Evolutionary conservation across 1,140 invertebrate species (phyloP).

Genomic region (Proctacanthus coquilletti): DNA sequence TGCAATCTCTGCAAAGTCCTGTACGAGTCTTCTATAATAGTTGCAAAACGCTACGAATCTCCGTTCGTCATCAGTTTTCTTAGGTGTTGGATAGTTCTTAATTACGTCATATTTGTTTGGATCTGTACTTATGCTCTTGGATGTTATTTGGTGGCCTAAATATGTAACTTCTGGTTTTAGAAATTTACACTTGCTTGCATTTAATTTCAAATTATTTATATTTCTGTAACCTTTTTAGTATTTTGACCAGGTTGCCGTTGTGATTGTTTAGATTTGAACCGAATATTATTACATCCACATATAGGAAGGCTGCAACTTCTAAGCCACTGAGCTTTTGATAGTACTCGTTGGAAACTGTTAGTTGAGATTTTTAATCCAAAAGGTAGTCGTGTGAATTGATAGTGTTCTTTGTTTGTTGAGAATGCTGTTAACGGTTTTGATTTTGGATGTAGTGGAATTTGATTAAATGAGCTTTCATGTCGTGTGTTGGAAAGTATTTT

Average conservation of each 20-base stretch:
- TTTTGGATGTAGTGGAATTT: slow-evolving; percentile 23
- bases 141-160: slow-evolving; percentile 16
- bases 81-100: slow-evolving; percentile 10
- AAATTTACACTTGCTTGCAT: slow-evolving; percentile 16
- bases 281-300: too few relatives aligned
- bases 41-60: too few relatives aligned
- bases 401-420: slow-evolving; percentile 5
- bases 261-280: slow-evolving; percentile 8
- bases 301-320: slow-evolving; percentile 9
- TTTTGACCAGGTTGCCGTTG: slow-evolving; percentile 8
- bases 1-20: too few relatives aligned
- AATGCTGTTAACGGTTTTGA: slow-evolving; percentile 16
- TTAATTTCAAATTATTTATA: slow-evolving; percentile 13
- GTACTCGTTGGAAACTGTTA: slow-evolving; percentile 7
- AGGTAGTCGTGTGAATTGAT: slow-evolving; percentile 7
- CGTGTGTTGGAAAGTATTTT: slow-evolving; percentile 27
- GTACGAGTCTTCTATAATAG: too few relatives aligned
- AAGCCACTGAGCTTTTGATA: slow-evolving; percentile 7
- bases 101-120: slow-evolving; percentile 11
- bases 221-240: slow-evolving; percentile 11
- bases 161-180: slow-evolving; percentile 9
- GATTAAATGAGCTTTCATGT: slow-evolving; percentile 31
- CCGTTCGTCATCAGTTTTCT: slow-evolving; percentile 10
- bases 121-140: too few relatives aligned
- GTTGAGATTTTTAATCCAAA: slow-evolving; percentile 8